These are phyloP conservation scores for Globodera ellingtonae DNA, from an alignment of 1,140 invertebrate species.

Conservation along the genomic window DNA sequence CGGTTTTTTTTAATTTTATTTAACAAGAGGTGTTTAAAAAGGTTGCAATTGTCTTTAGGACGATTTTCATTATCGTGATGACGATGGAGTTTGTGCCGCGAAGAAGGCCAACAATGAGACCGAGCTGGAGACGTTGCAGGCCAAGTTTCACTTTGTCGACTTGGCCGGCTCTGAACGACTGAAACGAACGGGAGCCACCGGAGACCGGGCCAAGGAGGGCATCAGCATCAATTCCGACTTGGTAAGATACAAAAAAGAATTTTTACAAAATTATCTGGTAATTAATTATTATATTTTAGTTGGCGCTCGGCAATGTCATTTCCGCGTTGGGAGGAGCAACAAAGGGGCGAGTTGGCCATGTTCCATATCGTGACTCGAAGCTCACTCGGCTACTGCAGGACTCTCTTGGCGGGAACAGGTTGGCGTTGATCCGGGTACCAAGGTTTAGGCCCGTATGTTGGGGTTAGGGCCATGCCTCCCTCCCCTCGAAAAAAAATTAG, in stretches of 20 bases:
- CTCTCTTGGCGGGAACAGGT: conserved; percentile 85
- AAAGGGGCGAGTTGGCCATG: conserved; percentile 63
- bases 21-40: no score
- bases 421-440: not conserved
- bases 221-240: conserved; percentile 71
- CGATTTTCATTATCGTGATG: not conserved
- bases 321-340: conserved; percentile 68
- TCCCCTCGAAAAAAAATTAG: not conserved
- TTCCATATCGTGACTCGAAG: conserved; percentile 70
- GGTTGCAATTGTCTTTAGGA: not conserved
- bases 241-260: conserved; percentile 28
- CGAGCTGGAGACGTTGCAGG: conserved; percentile 67
- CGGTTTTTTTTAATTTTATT: no score
- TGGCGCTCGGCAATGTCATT: conserved; percentile 77
- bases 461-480: no score
- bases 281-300: conserved; percentile 48
- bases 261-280: no score
- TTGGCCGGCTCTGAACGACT: conserved; percentile 70
- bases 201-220: conserved; percentile 70
- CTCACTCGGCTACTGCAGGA: conserved; percentile 75
- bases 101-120: not conserved
- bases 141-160: conserved; percentile 71
- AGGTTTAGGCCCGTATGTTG: no score
- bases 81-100: not conserved
- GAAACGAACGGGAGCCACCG: conserved; percentile 70